phyloP scores from a whole-genome alignment of 1,140 invertebrate species.

The Drosophila insularis region DNA sequence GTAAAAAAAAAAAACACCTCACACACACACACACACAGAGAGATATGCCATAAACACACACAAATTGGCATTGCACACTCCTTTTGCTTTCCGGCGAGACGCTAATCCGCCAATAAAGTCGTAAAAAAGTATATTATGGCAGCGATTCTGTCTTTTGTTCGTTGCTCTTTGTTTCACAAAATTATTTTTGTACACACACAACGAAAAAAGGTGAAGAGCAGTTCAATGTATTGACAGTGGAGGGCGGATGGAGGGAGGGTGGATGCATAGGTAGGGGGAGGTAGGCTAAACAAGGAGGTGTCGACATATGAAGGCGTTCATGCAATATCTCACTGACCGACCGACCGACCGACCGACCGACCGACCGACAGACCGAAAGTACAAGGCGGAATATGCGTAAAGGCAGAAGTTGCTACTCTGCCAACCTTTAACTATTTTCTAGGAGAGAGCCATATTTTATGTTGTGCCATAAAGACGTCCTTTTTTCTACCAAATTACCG shows the following conservation, averaged over 20 bases:
- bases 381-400: not conserved
- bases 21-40: constrained; percentile 32
- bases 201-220: constrained; percentile 23
- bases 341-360: no score
- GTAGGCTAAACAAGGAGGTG: constrained; percentile 1
- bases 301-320: constrained; percentile 12
- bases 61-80: constrained; percentile 62
- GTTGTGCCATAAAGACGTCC: no score
- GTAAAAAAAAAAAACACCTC: constrained; percentile 18
- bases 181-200: constrained; percentile 69
- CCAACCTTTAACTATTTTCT: no score
- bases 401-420: not conserved
- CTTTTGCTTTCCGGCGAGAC: constrained; percentile 73
- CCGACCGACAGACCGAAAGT: not conserved
- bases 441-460: no score
- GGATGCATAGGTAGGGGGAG: not conserved
- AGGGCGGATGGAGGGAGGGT: no score
- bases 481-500: no score
- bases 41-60: constrained; percentile 20
- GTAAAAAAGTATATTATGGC: constrained; percentile 62
- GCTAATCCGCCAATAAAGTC: constrained; percentile 75
- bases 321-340: not conserved
- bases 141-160: constrained; percentile 4
- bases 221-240: not conserved
- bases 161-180: constrained; percentile 42